These are phyloP conservation scores for Pyrocephalus nanus DNA, from an alignment of 2,797 vertebrate genomes.

Conservation along the genomic window DNA sequence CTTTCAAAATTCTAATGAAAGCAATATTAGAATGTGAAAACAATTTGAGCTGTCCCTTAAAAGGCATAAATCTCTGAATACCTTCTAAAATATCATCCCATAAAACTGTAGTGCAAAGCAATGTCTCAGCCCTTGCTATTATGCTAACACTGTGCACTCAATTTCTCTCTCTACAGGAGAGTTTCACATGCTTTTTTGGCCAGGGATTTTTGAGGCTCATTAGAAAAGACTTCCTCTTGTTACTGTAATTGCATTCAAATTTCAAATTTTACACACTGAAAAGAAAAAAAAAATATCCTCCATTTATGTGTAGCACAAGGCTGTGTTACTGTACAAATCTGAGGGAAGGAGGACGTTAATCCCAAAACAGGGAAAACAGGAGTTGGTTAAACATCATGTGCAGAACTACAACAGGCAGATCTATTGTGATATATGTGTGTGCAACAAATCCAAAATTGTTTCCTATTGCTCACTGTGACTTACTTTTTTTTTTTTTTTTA, in stretches of 20 bases:
- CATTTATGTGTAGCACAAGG: background rate
- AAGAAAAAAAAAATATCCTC: background rate
- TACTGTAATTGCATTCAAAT: constrained; percentile 8
- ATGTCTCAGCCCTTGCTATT: constrained; percentile 36
- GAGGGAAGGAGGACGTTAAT: background rate
- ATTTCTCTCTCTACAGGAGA: constrained; percentile 45
- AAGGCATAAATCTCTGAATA: constrained; percentile 39
- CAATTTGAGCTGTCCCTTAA: constrained; percentile 55
- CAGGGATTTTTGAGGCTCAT: constrained; percentile 29
- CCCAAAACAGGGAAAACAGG: background rate
- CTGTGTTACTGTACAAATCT: background rate
- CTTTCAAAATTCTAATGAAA: constrained; percentile 64
- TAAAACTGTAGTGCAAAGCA: constrained; percentile 41
- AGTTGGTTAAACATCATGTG: background rate
- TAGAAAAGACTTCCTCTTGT: background rate
- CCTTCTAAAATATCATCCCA: constrained; percentile 52
- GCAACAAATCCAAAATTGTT: background rate
- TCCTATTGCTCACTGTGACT: constrained; percentile 4
- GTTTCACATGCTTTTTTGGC: background rate
- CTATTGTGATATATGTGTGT: background rate
- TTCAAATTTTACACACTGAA: background rate
- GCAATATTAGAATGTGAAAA: constrained; percentile 59
- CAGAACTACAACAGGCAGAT: constrained; percentile 14
- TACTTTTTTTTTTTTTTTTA: constrained; percentile 30
- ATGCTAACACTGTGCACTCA: constrained; percentile 34